Evolutionary conservation across 2,113 vertebrate genomes (phyloP).

Genomic region (Sinocyclocheilus anophthalmus): DNA sequence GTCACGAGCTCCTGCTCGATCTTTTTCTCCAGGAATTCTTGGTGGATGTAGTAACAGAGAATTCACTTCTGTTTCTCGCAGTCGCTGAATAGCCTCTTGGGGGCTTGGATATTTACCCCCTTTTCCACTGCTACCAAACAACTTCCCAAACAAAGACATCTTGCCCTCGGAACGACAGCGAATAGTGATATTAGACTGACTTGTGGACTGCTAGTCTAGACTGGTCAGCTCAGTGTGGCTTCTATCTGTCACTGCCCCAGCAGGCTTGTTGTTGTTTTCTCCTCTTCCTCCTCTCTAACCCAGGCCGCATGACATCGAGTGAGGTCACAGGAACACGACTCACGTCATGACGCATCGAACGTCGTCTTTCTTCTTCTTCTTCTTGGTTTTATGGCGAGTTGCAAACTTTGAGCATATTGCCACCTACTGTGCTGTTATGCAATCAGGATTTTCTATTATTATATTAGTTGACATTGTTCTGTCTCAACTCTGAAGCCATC

Average conservation of each 20-base stretch:
- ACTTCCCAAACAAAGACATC: constrained; percentile 89
- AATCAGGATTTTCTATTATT: too few relatives aligned
- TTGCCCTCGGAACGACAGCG: constrained; percentile 4
- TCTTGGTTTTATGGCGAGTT: too few relatives aligned
- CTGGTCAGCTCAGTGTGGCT: not conserved
- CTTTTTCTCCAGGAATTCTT: constrained; percentile 95
- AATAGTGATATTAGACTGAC: not conserved
- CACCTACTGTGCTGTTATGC: too few relatives aligned
- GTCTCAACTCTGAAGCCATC: too few relatives aligned
- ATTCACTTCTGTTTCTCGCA: constrained; percentile 95
- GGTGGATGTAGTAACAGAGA: too few relatives aligned
- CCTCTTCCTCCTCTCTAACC: constrained; percentile 66
- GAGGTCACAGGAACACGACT: constrained; percentile 61
- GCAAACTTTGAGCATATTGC: too few relatives aligned
- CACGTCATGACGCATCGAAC: constrained; percentile 39
- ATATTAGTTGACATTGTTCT: too few relatives aligned
- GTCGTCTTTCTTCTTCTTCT: not conserved
- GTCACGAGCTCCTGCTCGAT: constrained; percentile 90
- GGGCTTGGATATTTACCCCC: constrained; percentile 87
- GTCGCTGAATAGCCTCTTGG: constrained; percentile 94
- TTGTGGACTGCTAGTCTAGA: not conserved
- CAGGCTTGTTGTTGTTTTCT: constrained; percentile 61
- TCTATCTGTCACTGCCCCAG: constrained; percentile 23
- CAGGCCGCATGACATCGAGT: constrained; percentile 71
- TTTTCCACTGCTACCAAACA: constrained; percentile 88